A percentile compares a stretch with the other conserved stretches of the same genome.
These are phyloP conservation scores for Bungarus multicinctus DNA, from an alignment of 2,113 vertebrate genomes.

Conservation along the genomic window DNA sequence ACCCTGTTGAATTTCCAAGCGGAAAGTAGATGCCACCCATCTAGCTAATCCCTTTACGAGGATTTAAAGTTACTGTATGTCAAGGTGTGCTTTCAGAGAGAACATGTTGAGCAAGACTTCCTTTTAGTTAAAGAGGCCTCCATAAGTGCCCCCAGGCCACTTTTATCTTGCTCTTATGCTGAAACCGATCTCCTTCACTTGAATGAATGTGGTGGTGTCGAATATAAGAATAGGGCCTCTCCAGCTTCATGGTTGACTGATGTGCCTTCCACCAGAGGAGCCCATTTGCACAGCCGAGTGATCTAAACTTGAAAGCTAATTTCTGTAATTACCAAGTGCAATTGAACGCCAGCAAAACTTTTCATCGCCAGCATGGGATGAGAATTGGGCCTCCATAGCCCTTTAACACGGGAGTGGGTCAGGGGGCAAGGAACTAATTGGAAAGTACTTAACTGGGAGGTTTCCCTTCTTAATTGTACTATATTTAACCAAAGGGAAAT, in stretches of 20 bases:
- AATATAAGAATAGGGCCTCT: conserved; percentile 50
- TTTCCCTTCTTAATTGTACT: conserved; percentile 32
- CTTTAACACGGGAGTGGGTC: conserved; percentile 45
- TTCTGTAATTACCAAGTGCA: conserved; percentile 72
- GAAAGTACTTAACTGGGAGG: conserved; percentile 39
- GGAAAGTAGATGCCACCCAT: conserved; percentile 19
- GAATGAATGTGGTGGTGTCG: conserved; percentile 25
- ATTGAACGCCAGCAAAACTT: conserved; percentile 66
- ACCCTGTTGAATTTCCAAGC: background rate
- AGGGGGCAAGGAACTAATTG: conserved; percentile 45
- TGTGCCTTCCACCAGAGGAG: conserved; percentile 57
- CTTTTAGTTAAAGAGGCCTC: conserved; percentile 56
- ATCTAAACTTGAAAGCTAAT: conserved; percentile 72
- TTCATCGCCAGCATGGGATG: conserved; percentile 63
- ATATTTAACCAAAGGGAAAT: conserved; percentile 50
- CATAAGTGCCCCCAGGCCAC: conserved; percentile 52
- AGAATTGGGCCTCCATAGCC: conserved; percentile 59
- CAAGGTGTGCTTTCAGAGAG: conserved; percentile 12
- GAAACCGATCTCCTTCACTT: conserved; percentile 49
- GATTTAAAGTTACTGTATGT: conserved; percentile 36
- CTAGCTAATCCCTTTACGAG: conserved; percentile 46
- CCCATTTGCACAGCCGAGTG: conserved; percentile 65
- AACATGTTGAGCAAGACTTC: conserved; percentile 16
- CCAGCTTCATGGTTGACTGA: conserved; percentile 44
- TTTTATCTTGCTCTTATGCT: conserved; percentile 52